Evolutionary conservation across 2,888 invertebrate species (phyloP), one percentile per base, ranked within the genome.

Genomic region (Volucella zonaria): DNA sequence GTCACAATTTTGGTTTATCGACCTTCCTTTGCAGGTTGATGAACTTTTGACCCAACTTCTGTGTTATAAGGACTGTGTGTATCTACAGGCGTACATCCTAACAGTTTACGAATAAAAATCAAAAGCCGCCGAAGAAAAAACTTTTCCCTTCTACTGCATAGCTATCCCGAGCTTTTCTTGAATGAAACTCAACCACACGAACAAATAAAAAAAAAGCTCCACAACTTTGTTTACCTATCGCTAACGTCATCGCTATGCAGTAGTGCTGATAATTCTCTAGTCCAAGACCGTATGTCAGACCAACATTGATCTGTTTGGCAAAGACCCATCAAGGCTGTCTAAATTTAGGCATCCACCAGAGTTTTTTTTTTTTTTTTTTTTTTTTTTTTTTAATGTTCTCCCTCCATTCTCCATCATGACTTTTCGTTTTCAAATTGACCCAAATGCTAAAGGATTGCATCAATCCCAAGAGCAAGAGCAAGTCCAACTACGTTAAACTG

Each of bases 41-140:
- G 87, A 88, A 87, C 88, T 87, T 86, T 82, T 88, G 87, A 88
- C 87, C 87, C 82, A 87, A 80, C 82, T 86, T 64, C 56, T 61
- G 64, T 66, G 51, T 42, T n/a, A 56, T 51, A 80, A 67, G 71
- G 70, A 78, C 58, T 66, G 23, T 47, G 18, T 64, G 58, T 38
- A 58, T 64, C 11, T 42, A 43, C 38, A 31, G 54, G 14, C 43
- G 54, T 40, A 54, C 40, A 66, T 12, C 23, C 31, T 3, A 45
- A 43, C 23, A 45, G 68, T 54, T 31, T 15, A 54, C 8, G 67
- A 66, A 58, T 40, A 42, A 51, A 52, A 68, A 38, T 8, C 40
- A 54, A 62, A 14, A 66, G 54, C 14, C 31, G 31, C 31, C 6
- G 31, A 31, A 31, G 31, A 31, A 49, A 70, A 78, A 71, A 80